Conservation (phyloP, 1,140 invertebrate genomes). For the Mycetomoellerius zeteki region DNA sequence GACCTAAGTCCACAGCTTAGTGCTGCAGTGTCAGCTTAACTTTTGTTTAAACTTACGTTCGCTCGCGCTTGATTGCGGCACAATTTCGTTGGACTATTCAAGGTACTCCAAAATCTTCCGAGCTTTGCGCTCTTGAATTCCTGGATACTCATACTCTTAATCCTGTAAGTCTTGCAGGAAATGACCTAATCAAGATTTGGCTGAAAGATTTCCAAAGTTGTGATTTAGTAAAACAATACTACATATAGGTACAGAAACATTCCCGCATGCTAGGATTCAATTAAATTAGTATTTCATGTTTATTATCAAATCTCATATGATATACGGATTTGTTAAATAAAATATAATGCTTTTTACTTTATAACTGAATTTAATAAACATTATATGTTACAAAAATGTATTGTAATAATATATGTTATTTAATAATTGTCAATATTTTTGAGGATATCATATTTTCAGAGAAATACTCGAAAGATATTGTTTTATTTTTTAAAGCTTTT, state of each 20-base stretch:
- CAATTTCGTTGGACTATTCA: constrained; percentile 53
- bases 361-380: too few species aligned
- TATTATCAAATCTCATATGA: too few species aligned
- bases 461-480: background rate
- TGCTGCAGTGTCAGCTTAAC: background rate
- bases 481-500: background rate
- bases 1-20: constrained; percentile 37
- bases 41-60: constrained; percentile 47
- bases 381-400: background rate
- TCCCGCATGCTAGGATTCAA: too few species aligned
- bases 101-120: constrained; percentile 38
- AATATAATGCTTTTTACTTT: too few species aligned
- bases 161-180: constrained; percentile 14
- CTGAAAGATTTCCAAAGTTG: background rate
- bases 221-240: constrained; percentile 6
- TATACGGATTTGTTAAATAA: too few species aligned
- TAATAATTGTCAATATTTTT: background rate
- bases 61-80: constrained; percentile 48
- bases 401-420: background rate
- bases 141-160: constrained; percentile 30
- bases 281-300: too few species aligned
- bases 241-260: background rate
- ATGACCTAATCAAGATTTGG: constrained; percentile 20
- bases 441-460: background rate
- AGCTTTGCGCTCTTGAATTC: constrained; percentile 55